Percentiles rank a stretch among this genome's conserved stretches.
phyloP scores from a whole-genome alignment of 2,113 vertebrate species.

The Platysteira castanea region DNA sequence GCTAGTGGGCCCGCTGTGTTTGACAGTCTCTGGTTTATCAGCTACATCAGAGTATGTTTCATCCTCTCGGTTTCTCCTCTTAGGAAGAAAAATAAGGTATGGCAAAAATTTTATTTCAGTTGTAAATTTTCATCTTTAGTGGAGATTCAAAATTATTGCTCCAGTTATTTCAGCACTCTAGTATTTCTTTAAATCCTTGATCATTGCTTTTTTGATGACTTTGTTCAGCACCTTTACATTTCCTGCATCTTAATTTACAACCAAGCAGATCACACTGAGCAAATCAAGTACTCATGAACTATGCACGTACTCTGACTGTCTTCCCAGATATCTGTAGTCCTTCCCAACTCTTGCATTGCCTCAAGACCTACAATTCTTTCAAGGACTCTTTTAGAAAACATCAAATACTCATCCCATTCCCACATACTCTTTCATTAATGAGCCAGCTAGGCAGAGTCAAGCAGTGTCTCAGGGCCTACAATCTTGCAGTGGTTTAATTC shows the following conservation, averaged over 20 bases:
- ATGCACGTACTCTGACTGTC: not conserved
- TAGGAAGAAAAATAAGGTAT: not conserved
- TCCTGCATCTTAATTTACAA: not conserved
- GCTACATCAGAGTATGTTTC: not conserved
- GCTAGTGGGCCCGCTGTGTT: not conserved
- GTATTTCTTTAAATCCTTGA: not conserved
- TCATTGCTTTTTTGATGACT: not conserved
- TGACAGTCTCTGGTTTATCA: not conserved
- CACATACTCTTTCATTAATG: not conserved
- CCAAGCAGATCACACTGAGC: not conserved
- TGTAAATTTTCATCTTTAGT: not conserved
- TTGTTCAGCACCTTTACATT: not conserved
- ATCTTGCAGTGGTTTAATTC: not conserved
- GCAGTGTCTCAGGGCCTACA: not conserved
- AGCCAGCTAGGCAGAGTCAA: not conserved
- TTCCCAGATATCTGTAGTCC: not conserved
- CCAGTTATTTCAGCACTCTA: not conserved
- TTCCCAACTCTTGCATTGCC: not conserved
- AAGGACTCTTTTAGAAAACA: not conserved
- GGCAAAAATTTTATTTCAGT: not conserved
- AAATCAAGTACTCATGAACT: not conserved
- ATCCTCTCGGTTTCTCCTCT: not conserved
- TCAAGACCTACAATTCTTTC: not conserved
- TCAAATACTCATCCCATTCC: not conserved
- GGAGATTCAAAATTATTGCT: not conserved